A percentile compares a stretch with the other conserved stretches of the same genome.
phyloP scores from a whole-genome alignment of 2,797 vertebrate genomes.

The Neosalanx taihuensis region DNA sequence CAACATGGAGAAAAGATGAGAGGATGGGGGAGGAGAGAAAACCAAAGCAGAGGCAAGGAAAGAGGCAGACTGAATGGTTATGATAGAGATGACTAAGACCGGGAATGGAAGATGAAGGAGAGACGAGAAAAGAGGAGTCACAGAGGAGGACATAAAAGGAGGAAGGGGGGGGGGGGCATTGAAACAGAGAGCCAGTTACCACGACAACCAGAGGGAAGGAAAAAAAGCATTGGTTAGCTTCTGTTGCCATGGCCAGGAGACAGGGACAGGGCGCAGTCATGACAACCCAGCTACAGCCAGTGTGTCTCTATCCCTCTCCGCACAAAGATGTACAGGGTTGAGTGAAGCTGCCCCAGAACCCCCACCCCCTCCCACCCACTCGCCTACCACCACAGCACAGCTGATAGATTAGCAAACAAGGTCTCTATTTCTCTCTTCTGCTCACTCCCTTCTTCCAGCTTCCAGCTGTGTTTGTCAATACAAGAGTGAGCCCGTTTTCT shows the following conservation, averaged over 20 bases:
- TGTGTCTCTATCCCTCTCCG: background rate
- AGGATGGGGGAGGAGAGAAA: too few relatives aligned
- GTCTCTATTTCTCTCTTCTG: background rate
- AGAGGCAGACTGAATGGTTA: too few relatives aligned
- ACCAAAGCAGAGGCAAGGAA: too few relatives aligned
- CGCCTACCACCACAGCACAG: background rate
- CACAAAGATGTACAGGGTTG: background rate
- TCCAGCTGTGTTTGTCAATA: constrained; percentile 56
- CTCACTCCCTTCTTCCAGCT: constrained; percentile 17
- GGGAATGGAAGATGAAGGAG: too few relatives aligned
- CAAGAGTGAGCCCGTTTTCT: constrained; percentile 32
- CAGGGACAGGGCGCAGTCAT: constrained; percentile 21
- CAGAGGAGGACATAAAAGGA: too few relatives aligned
- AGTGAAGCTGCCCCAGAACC: too few relatives aligned
- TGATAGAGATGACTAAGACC: too few relatives aligned
- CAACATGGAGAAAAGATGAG: too few relatives aligned
- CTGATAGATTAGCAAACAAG: background rate
- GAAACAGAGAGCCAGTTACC: constrained; percentile 14
- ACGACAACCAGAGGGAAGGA: constrained; percentile 8
- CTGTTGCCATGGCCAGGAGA: constrained; percentile 16
- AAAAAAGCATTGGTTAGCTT: background rate
- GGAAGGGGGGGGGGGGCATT: constrained; percentile 1
- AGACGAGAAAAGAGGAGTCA: background rate
- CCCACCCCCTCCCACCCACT: background rate
- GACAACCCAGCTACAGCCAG: background rate